Evolutionary conservation across 1,140 invertebrate species (phyloP).

Genomic region (Sycobia sp.): DNA sequence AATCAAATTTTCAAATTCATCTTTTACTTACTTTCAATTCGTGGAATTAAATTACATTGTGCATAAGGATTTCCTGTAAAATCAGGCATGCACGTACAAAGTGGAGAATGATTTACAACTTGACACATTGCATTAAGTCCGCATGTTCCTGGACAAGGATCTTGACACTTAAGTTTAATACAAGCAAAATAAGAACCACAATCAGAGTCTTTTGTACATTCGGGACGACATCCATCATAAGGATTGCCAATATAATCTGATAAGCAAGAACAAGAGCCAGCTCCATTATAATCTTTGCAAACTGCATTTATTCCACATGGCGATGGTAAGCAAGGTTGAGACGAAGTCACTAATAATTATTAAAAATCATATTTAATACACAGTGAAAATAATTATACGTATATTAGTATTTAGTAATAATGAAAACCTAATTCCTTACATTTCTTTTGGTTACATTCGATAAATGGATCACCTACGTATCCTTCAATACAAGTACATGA

Average conservation of each 20-base stretch:
- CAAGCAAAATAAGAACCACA: slow-evolving; percentile 74
- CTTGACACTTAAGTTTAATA: slow-evolving; percentile 71
- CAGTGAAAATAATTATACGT: no score
- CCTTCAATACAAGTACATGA: slow-evolving; percentile 70
- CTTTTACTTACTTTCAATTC: slow-evolving; percentile 59
- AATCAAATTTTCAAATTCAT: slow-evolving; percentile 5
- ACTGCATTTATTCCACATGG: slow-evolving; percentile 77
- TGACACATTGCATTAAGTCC: slow-evolving; percentile 76
- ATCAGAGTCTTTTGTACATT: slow-evolving; percentile 73
- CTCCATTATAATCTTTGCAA: slow-evolving; percentile 69
- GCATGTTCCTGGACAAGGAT: slow-evolving; percentile 76
- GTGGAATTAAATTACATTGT: slow-evolving; percentile 61
- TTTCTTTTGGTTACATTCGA: slow-evolving; percentile 64
- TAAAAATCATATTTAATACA: no score
- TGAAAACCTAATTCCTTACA: no score
- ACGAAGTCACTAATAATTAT: slow-evolving; percentile 24
- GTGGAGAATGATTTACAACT: slow-evolving; percentile 73
- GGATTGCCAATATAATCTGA: slow-evolving; percentile 78
- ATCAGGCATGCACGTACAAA: slow-evolving; percentile 72
- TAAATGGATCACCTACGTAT: slow-evolving; percentile 76
- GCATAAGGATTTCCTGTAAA: slow-evolving; percentile 74
- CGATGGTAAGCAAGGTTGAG: slow-evolving; percentile 70
- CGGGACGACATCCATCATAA: slow-evolving; percentile 74
- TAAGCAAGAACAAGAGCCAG: slow-evolving; percentile 73
- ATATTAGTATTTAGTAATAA: no score